Base-by-base conservation (phyloP, 2,113 vertebrate genomes). In the Pardalotus punctatus region DNA sequence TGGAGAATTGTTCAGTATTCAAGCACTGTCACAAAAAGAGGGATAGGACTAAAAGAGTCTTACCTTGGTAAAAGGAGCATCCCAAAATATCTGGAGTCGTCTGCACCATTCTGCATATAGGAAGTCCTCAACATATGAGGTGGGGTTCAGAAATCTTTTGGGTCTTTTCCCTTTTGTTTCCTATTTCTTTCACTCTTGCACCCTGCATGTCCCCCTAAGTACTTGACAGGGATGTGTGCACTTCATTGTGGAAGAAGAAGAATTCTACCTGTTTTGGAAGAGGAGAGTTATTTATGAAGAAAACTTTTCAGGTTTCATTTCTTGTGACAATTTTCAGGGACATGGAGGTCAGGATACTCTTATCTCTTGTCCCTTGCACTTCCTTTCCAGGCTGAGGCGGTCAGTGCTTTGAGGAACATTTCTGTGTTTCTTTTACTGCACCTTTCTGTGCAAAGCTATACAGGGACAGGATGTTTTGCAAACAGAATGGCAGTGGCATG, bases 41-140 rank as follows among this genome's bases (percentile, higher is more conserved):
- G 12, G 29, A 16, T 27, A 57, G 56, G 29, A 64, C 7, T n/a
- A n/a, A 31, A 50, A n/a, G 36, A 70, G 43, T 80, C 45, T 48
- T 90, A 27, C 3, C 2, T 87, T 36, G 36, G 12, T 45, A 25
- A 58, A 84, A 66, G 25, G 40, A 53, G 19, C 23, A 28, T 71
- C 58, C 16, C 8, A 21, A 77, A 35, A 28, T 43, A 50, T 12
- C 4, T 81, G 38, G 24, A 56, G 24, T 82, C 13, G 71, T 33
- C 65, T 61, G 9, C 6, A 9, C 13, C 6, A 6, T 81, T 86
- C 38, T 51, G 29, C 24, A 70, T 45, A 24, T 28, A 57, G n/a
- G 13, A 79, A 14, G 11, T 65, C 38, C 28, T 73, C 5, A 57
- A 12, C 11, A 18, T 56, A 23, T 1, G 17, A 48, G 0, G 0